Conservation (phyloP, 1,140 invertebrate species). For the Pygmarrhopalites habei region DNA sequence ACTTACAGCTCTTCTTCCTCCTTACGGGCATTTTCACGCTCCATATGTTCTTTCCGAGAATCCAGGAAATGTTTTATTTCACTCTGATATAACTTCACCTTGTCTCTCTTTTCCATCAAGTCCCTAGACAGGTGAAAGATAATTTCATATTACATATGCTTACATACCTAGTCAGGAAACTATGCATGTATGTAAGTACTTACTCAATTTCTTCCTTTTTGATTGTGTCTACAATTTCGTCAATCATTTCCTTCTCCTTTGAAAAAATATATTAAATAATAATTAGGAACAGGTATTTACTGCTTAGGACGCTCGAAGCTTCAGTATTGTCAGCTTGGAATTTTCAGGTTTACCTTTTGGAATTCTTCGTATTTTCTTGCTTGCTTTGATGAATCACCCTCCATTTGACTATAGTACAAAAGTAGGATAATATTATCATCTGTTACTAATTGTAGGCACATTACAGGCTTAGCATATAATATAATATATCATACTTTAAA, state of each 20-base stretch:
- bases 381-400: slow-evolving; percentile 23
- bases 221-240: slow-evolving; percentile 33
- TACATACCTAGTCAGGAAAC: not conserved
- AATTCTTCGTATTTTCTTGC: slow-evolving; percentile 28
- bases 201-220: slow-evolving; percentile 35
- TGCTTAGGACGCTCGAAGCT: no score
- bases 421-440: no score
- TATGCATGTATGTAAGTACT: slow-evolving; percentile 1
- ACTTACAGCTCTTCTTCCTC: slow-evolving; percentile 33
- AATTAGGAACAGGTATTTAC: no score
- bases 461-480: no score
- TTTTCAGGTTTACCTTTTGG: no score
- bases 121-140: no score
- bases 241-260: slow-evolving; percentile 35
- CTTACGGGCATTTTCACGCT: slow-evolving; percentile 19
- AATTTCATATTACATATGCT: no score
- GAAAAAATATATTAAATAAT: no score
- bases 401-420: no score
- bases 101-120: slow-evolving; percentile 27
- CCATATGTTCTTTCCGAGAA: slow-evolving; percentile 3
- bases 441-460: no score
- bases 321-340: no score
- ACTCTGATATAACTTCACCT: slow-evolving; percentile 31
- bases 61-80: slow-evolving; percentile 29
- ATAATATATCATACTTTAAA: no score